Conservation (phyloP, 2,888 invertebrate species). For the Stenoptilia bipunctidactyla region DNA sequence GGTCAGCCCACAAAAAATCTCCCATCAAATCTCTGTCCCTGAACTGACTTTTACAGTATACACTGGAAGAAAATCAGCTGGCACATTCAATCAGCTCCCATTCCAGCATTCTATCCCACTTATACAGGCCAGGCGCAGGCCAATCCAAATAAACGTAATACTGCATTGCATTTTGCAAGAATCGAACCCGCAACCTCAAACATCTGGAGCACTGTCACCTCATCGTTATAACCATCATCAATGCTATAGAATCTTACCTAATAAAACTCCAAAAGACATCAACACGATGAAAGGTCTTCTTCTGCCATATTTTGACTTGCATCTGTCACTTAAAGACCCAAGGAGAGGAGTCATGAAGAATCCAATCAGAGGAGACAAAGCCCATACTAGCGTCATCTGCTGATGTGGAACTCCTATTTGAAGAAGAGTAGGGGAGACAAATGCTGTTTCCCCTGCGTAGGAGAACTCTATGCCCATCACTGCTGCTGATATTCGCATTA, state of each 20-base stretch:
- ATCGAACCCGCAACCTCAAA: too few relatives aligned
- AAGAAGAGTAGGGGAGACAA: slow-evolving; percentile 93
- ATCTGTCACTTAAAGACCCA: slow-evolving; percentile 93
- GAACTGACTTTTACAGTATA: too few relatives aligned
- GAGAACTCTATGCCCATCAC: slow-evolving; percentile 99
- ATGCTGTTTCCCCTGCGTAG: slow-evolving; percentile 97
- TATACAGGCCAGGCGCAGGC: too few relatives aligned
- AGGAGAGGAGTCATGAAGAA: slow-evolving; percentile 94
- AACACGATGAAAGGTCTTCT: slow-evolving; percentile 92
- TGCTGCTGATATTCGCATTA: slow-evolving; percentile 90
- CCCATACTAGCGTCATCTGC: slow-evolving; percentile 97
- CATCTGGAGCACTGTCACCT: too few relatives aligned
- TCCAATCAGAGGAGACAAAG: slow-evolving; percentile 92
- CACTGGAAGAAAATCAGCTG: too few relatives aligned
- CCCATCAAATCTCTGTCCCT: too few relatives aligned
- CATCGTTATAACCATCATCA: slow-evolving; percentile 1
- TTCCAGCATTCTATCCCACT: too few relatives aligned
- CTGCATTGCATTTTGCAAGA: too few relatives aligned
- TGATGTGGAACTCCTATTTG: slow-evolving; percentile 94
- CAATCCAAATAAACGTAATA: too few relatives aligned
- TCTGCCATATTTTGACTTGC: slow-evolving; percentile 83
- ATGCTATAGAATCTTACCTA: slow-evolving; percentile 73
- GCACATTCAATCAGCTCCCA: too few relatives aligned
- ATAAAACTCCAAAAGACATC: slow-evolving; percentile 88
- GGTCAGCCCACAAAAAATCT: too few relatives aligned